A percentile compares a stretch with the other conserved stretches of the same genome.
Evolutionary conservation across 2,888 invertebrate species (phyloP).

Genomic region (Sarcophaga caerulescens): DNA sequence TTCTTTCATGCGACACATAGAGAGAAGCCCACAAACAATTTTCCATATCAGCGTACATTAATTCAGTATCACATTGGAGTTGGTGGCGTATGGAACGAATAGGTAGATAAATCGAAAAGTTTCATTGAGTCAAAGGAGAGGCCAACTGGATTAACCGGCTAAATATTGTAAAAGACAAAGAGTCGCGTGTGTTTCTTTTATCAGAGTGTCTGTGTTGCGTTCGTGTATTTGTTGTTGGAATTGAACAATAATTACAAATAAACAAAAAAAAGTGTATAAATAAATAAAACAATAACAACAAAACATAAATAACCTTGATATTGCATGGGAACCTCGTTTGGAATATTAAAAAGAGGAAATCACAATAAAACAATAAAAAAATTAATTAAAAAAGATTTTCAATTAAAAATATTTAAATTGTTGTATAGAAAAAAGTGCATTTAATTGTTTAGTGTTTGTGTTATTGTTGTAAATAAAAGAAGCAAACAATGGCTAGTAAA

Average conservation of each 20-base stretch:
- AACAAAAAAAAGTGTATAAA: slow-evolving; percentile 3
- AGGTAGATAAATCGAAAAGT: background rate
- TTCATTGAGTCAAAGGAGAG: background rate
- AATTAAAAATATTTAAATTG: background rate
- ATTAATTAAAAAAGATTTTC: background rate
- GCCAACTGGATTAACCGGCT: slow-evolving; percentile 18
- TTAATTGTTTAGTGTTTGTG: background rate
- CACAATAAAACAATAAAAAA: background rate
- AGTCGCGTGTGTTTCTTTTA: slow-evolving; percentile 9
- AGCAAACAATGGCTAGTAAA: slow-evolving; percentile 76
- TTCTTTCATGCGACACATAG: slow-evolving; percentile 32
- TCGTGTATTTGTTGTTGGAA: background rate
- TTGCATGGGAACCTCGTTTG: slow-evolving; percentile 21
- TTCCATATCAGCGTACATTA: slow-evolving; percentile 58
- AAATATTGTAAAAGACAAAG: slow-evolving; percentile 3
- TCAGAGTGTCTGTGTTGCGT: background rate
- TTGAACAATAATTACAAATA: background rate
- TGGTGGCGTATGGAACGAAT: slow-evolving; percentile 43
- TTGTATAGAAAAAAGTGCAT: slow-evolving; percentile 24
- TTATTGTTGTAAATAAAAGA: background rate
- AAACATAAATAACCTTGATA: slow-evolving; percentile 40
- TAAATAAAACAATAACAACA: slow-evolving; percentile 16
- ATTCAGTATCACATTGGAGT: slow-evolving; percentile 62
- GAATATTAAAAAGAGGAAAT: slow-evolving; percentile 9
- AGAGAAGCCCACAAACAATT: slow-evolving; percentile 60